Evolutionary conservation across 2,113 vertebrate species (phyloP).

Genomic region (Fregata magnificens): DNA sequence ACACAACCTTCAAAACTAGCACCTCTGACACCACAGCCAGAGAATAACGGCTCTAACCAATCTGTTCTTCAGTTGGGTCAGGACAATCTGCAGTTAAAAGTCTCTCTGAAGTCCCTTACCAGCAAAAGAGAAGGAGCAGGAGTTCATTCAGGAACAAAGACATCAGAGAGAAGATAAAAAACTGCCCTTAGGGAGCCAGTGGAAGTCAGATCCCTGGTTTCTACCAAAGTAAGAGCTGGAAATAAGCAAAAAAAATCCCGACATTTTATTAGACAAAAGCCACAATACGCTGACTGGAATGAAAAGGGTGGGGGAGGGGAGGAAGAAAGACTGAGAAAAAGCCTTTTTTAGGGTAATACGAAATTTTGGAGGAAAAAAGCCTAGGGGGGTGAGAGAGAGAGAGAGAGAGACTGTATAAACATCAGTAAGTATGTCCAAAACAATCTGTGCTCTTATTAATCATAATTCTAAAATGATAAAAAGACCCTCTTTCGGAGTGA

Average conservation of each 20-base stretch:
- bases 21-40: neutral
- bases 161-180: neutral
- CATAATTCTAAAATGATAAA: neutral
- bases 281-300: neutral
- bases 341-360: neutral
- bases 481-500: neutral
- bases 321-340: neutral
- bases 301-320: too few relatives aligned
- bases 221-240: neutral
- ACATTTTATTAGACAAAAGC: neutral
- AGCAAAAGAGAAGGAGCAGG: neutral
- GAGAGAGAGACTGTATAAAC: neutral
- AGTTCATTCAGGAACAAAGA: neutral
- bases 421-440: neutral
- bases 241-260: neutral
- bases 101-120: neutral
- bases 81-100: neutral
- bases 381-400: neutral
- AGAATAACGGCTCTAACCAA: neutral
- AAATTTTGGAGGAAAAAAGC: accelerated
- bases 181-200: neutral
- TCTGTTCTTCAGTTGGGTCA: neutral
- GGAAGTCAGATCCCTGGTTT: neutral
- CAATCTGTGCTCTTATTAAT: neutral
- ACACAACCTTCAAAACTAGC: neutral